Evolutionary conservation across 1,140 invertebrate species (phyloP), one percentile per base, ranked within the genome.

Genomic region (Apis cerana): DNA sequence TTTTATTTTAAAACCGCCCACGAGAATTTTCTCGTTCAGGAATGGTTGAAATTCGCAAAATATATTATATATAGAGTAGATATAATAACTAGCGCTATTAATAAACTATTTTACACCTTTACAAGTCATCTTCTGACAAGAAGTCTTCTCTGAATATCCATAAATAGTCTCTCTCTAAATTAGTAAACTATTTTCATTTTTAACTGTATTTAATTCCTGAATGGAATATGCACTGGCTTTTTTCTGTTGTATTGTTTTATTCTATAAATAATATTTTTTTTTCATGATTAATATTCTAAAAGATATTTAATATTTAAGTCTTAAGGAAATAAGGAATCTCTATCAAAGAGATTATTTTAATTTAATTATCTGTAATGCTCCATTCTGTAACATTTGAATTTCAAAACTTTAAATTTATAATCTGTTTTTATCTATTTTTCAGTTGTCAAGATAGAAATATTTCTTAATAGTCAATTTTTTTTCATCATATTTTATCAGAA

Each of bases 51-150:
- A 80, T 71, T 52, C 1, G 9, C 17, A 13, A 48, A 17, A 21
- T 48, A 54, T 65, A 58, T 10, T 81, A 81, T 75, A 54, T 81
- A 81, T 33, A 43, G 7, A 43, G 0, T 43, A 43, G 33, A 43
- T 50, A 43, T 59, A 72, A 43, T 27, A 59, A 61, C 23, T 23
- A 13, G 10, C 23, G 62, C 54, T 61, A 81, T 67, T 75, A 81
- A 75, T 81, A 81, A 65, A 65, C 33, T 64, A 65, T 48, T 15
- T 23, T 75, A 74, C 11, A 0, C 8, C 65, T 68, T 62, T 10
- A 33, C 27, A 33, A 80, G 21, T 72, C 59, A 56, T 56, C 52
- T 52, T 17, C 56, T 33, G 13, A 7, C 48, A 71, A 61, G 23
- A 27, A 71, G 68, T 80, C 76, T 52, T 72, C 67, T 62, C 27